These are phyloP conservation scores for Drosophila phalerata DNA, from an alignment of 2,888 invertebrate species.

Conservation along the genomic window DNA sequence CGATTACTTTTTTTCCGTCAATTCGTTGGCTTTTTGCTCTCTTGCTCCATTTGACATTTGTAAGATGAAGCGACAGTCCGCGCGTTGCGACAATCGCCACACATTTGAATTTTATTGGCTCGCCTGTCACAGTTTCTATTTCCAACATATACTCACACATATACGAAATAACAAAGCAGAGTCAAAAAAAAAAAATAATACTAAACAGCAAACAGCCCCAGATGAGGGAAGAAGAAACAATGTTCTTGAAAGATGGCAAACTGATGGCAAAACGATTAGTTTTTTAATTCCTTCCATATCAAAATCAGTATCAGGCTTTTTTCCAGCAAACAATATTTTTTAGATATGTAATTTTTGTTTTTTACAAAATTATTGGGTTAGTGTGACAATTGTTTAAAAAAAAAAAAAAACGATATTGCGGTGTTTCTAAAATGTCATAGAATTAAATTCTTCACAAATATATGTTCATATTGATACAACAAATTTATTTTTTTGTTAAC, in stretches of 20 bases:
- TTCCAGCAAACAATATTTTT: not conserved
- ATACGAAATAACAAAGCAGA: constrained; percentile 14
- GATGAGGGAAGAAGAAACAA: constrained; percentile 24
- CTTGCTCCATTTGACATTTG: constrained; percentile 62
- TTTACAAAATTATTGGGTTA: too few species aligned
- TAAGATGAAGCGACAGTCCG: constrained; percentile 73
- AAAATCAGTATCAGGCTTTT: not conserved
- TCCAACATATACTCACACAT: constrained; percentile 21
- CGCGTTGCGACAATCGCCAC: constrained; percentile 77
- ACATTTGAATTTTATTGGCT: constrained; percentile 85
- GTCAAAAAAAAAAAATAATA: not conserved
- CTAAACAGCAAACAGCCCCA: constrained; percentile 13
- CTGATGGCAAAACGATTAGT: constrained; percentile 16
- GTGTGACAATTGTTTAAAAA: too few species aligned
- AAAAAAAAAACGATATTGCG: too few species aligned
- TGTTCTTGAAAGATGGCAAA: constrained; percentile 19
- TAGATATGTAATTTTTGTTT: not conserved
- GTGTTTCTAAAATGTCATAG: too few species aligned
- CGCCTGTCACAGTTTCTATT: constrained; percentile 77
- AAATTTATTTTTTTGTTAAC: too few species aligned
- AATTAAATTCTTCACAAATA: too few species aligned
- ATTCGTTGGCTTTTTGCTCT: constrained; percentile 51
- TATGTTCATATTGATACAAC: too few species aligned
- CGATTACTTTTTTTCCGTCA: constrained; percentile 29
- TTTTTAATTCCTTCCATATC: not conserved